Evolutionary conservation across 1,140 invertebrate species (phyloP).

Genomic region (Tetragnatha versicolor): DNA sequence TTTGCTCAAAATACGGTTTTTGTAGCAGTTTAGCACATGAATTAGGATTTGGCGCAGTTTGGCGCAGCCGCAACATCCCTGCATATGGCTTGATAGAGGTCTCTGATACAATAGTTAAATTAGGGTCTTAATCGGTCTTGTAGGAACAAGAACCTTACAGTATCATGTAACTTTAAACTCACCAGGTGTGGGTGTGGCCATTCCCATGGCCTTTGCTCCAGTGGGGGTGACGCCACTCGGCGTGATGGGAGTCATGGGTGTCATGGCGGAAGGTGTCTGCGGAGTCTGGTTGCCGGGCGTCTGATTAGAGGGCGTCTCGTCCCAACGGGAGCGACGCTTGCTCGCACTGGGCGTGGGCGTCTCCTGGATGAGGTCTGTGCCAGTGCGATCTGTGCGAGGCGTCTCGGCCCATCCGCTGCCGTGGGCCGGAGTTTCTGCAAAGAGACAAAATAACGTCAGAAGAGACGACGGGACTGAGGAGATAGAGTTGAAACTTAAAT

Average conservation of each 20-base stretch:
- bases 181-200: conserved; percentile 96
- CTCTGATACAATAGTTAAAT: too few relatives aligned
- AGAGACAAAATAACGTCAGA: too few relatives aligned
- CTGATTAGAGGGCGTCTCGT: conserved; percentile 82
- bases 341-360: conserved; percentile 89
- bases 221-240: conserved; percentile 88
- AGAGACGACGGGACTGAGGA: too few relatives aligned
- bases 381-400: conserved; percentile 85
- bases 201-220: conserved; percentile 94
- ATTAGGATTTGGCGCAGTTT: too few relatives aligned
- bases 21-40: too few relatives aligned
- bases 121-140: too few relatives aligned
- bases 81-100: too few relatives aligned
- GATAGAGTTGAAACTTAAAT: too few relatives aligned
- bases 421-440: conserved; percentile 89
- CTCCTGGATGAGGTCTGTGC: conserved; percentile 83
- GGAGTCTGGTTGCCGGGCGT: conserved; percentile 68
- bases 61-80: too few relatives aligned
- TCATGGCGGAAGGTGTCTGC: conserved; percentile 70
- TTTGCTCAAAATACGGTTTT: too few relatives aligned
- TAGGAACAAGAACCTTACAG: too few relatives aligned
- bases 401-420: conserved; percentile 97
- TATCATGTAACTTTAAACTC: too few relatives aligned
- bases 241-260: conserved; percentile 67
- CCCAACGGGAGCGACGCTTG: conserved; percentile 93